Percentiles rank a stretch among this genome's conserved stretches.
phyloP scores from a whole-genome alignment of 2,888 invertebrate genomes.

The Diarsia brunnea region DNA sequence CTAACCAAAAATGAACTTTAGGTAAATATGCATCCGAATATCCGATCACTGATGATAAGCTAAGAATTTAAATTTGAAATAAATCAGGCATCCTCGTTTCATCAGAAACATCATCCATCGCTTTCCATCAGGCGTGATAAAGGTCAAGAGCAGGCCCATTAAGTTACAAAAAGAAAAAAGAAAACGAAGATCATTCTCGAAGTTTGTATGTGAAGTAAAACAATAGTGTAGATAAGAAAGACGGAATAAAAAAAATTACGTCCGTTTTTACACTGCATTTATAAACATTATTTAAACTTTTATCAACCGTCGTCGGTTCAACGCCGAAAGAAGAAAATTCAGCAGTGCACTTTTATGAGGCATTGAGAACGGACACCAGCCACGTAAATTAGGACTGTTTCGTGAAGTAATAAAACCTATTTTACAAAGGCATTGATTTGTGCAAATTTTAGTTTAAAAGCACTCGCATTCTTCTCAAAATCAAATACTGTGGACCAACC shows the following conservation, averaged over 20 bases:
- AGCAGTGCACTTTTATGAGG: not conserved
- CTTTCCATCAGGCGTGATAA: no score
- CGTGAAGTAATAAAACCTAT: constrained; percentile 31
- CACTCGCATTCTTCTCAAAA: constrained; percentile 30
- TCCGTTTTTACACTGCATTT: not conserved
- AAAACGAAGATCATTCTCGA: not conserved
- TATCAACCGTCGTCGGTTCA: not conserved
- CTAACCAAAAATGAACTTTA: no score
- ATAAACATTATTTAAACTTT: not conserved
- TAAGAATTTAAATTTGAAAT: not conserved
- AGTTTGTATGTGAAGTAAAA: not conserved
- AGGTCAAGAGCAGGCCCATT: no score
- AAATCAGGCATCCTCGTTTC: not conserved
- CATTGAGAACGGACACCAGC: not conserved
- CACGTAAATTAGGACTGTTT: constrained; percentile 3
- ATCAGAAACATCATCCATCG: no score
- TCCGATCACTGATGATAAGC: no score
- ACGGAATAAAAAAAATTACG: not conserved
- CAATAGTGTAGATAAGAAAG: not conserved
- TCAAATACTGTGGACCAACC: constrained; percentile 43
- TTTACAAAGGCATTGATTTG: constrained; percentile 44
- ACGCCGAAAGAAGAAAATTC: not conserved
- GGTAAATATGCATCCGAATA: no score
- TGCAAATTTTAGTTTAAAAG: not conserved
- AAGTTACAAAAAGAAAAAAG: not conserved